These are phyloP conservation scores for Ondatra zibethicus DNA, from an alignment of 2,113 vertebrate species.

Conservation along the genomic window DNA sequence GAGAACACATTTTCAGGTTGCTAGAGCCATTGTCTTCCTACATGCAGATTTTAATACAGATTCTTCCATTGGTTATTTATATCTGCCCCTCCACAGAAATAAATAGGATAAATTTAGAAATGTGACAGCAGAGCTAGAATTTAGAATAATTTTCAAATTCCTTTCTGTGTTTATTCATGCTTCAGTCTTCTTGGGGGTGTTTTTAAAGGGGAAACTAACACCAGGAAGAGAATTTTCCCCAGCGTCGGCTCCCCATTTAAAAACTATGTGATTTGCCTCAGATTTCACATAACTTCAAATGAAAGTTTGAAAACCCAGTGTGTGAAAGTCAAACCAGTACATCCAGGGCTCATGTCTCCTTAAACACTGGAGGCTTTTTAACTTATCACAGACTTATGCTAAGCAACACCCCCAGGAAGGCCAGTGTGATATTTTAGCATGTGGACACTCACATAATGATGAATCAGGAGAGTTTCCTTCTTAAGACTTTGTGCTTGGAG, in stretches of 20 bases:
- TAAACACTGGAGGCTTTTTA: background rate
- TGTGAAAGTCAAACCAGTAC: background rate
- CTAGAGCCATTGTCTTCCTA: background rate
- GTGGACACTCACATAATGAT: too few species aligned
- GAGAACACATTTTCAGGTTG: rapidly evolving
- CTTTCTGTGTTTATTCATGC: background rate
- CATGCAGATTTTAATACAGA: background rate
- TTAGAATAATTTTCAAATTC: background rate
- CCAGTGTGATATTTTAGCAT: background rate
- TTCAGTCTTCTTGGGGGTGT: background rate
- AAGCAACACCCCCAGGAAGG: background rate
- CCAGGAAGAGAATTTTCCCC: background rate
- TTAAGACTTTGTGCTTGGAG: background rate
- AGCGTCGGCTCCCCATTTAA: background rate
- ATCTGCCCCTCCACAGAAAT: background rate
- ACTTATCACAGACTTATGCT: background rate
- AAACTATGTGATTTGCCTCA: background rate
- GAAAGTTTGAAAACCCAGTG: background rate
- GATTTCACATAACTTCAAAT: background rate
- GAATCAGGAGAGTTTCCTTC: background rate
- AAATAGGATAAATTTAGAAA: background rate
- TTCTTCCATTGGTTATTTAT: background rate
- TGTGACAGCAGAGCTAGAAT: background rate
- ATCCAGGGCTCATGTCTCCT: background rate
- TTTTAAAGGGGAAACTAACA: background rate